Conservation (phyloP, 92 coral and sea anemone species). For the Actinostola sp. region DNA sequence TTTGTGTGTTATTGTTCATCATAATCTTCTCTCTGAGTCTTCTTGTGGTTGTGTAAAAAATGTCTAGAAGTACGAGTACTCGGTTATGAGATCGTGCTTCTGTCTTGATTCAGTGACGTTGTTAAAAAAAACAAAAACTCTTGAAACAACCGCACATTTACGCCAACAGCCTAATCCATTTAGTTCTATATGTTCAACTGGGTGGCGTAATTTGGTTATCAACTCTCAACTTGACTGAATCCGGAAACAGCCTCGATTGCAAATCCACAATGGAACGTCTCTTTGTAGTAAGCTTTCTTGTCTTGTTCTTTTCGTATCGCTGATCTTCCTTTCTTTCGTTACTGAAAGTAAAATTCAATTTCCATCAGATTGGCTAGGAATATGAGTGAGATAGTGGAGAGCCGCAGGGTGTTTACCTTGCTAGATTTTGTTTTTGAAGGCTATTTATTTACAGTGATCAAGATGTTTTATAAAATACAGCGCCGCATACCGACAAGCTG, state of each 20-base stretch:
- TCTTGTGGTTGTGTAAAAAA: not conserved
- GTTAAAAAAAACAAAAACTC: not conserved
- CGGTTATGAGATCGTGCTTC: not conserved
- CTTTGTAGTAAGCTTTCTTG: not conserved
- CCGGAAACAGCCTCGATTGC: slow-evolving; percentile 1
- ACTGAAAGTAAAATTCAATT: too few species aligned
- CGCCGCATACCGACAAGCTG: too few species aligned
- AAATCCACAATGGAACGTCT: not conserved
- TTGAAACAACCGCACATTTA: not conserved
- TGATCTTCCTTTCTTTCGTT: too few species aligned
- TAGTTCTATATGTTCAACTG: too few species aligned
- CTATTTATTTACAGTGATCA: too few species aligned
- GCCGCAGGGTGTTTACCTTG: too few species aligned
- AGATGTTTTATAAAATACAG: too few species aligned
- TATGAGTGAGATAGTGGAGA: too few species aligned
- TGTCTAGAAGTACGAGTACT: too few species aligned
- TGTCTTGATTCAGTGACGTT: not conserved
- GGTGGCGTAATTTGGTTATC: slow-evolving; percentile 8
- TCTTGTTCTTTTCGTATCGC: not conserved
- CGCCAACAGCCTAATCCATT: not conserved
- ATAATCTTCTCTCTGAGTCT: not conserved
- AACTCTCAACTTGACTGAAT: not conserved
- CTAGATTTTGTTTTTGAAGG: too few species aligned
- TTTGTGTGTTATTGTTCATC: not conserved
- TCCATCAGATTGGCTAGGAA: too few species aligned